phyloP scores from a whole-genome alignment of 2,797 vertebrate species.

The Bovichtus variegatus region DNA sequence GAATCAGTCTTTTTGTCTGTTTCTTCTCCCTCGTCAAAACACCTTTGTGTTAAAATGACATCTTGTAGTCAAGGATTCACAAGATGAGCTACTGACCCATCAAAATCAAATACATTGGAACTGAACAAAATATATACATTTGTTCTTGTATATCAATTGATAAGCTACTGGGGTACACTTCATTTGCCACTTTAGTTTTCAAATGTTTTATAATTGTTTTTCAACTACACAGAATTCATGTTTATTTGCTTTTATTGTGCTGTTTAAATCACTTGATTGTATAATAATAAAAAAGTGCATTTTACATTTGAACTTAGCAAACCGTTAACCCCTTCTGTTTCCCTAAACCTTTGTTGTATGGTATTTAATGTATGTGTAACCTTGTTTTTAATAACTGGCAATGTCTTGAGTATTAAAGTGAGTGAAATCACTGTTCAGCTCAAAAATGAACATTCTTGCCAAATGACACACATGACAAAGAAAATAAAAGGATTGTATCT shows the following conservation, averaged over 20 bases:
- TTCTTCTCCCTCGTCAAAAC: background rate
- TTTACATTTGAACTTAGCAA: background rate
- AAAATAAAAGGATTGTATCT: slow-evolving; percentile 66
- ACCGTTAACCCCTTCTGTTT: background rate
- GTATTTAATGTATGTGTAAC: background rate
- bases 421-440: background rate
- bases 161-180: background rate
- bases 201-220: background rate
- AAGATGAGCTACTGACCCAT: no score
- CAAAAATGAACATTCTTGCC: background rate
- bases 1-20: background rate
- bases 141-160: background rate
- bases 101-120: background rate
- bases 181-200: background rate
- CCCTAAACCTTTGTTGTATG: background rate
- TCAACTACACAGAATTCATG: background rate
- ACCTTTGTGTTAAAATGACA: no score
- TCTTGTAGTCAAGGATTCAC: no score
- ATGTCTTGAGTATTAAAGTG: background rate
- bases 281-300: background rate
- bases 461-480: slow-evolving; percentile 6
- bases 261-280: background rate
- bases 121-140: background rate
- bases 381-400: background rate
- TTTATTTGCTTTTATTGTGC: background rate